Evolutionary conservation across 2,113 vertebrate species (phyloP).

Genomic region (Corvus cornix): DNA sequence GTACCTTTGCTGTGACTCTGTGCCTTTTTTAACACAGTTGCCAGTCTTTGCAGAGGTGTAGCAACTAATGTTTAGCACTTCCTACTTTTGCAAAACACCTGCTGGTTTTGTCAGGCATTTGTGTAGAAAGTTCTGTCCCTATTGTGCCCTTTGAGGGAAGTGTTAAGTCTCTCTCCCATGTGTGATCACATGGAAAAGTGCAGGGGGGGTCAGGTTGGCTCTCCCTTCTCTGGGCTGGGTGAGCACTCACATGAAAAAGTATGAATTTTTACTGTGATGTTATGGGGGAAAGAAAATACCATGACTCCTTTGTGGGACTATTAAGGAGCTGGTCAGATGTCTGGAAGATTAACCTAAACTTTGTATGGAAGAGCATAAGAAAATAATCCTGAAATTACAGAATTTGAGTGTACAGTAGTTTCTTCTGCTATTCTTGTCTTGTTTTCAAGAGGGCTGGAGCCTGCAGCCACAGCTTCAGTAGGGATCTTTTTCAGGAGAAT

Average conservation of each 20-base stretch:
- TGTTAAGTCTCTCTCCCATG: not conserved
- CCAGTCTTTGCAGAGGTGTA: not conserved
- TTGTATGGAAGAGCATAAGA: not conserved
- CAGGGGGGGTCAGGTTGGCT: not conserved
- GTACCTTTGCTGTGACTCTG: not conserved
- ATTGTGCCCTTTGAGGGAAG: not conserved
- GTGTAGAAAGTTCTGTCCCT: not conserved
- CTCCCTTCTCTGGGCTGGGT: not conserved
- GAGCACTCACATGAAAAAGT: not conserved
- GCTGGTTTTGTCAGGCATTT: not conserved
- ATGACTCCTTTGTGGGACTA: not conserved
- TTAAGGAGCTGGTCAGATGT: not conserved
- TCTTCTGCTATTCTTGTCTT: not conserved
- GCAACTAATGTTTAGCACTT: not conserved
- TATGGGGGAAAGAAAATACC: rapidly evolving
- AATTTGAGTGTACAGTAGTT: not conserved
- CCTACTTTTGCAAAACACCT: not conserved
- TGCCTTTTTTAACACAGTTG: not conserved
- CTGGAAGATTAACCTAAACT: not conserved
- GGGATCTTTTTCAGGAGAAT: not conserved
- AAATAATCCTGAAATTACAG: not conserved
- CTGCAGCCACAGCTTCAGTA: not conserved
- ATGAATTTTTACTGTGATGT: not conserved
- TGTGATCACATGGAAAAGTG: rapidly evolving
- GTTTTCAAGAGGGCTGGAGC: not conserved